Evolutionary conservation across 2,888 invertebrate genomes (phyloP), one percentile per base, ranked within the genome.

Genomic region (Desoria tigrina): DNA sequence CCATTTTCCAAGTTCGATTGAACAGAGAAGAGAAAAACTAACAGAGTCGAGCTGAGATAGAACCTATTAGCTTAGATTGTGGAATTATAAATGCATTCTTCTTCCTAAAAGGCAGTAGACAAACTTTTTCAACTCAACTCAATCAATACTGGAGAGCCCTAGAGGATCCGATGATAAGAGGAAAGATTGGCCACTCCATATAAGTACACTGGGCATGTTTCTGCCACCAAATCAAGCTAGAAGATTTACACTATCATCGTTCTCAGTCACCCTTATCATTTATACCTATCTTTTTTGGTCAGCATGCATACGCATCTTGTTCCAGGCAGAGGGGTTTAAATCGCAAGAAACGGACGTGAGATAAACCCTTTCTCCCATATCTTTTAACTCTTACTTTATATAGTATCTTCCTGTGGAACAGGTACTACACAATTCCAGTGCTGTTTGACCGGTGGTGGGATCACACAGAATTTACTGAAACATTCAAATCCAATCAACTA

Each of bases 91-190:
- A 32, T 32, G 32, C 32, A 32, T 32, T 32, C 32, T 32, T 32
- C 32, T 32, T 32, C 32, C 4, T 32, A 32, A 32, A 32, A 32
- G 32, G 32, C 32, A 32, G 32, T 32, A 11, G 4, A 32, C 32
- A 32, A 7, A 11, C 32, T 32, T 11, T 32, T 32, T 32, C 11
- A 39, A 23, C 42, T 42, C 42, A 42, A 42, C 56, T 42, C 56
- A 57, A 57, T 57, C 56, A 57, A 57, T 57, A 57, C 32, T 11
- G 28, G 11, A 32, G 32, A 32, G 32, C 32, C 32, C 32, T 32
- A 32, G 32, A 32, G 32, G 32, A 28, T 57, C 56, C 42, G 39
- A 42, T 9, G 56, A 57, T 57, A 57, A 55, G 56, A 42, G 18
- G 56, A 57, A 32, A 32, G 37, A 9, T 18, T 55, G 14, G 6